Base-by-base conservation (phyloP, 2,888 invertebrate species). In the Chrysolina haemoptera region DNA sequence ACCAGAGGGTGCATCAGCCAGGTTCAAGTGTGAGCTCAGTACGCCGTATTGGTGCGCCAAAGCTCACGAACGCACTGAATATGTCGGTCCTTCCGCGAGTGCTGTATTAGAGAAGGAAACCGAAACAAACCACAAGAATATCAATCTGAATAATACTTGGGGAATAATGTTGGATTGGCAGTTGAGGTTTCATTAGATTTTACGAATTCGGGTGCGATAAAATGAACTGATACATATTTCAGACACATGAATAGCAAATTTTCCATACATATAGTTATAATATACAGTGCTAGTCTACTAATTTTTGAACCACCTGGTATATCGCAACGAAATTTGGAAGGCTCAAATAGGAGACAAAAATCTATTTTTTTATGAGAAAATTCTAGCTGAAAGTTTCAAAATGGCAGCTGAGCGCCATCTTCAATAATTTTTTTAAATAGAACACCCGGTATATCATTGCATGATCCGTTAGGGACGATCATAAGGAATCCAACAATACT, bases 41-140 rank as follows among this genome's bases (percentile, higher is more conserved):
- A 89, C 88, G 89, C 89, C 90, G 79, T 79, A 78, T 90, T 89
- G 85, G 85, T 84, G 85, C 74, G 76, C 86, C 85, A 83, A 85
- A 86, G 85, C 86, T 86, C 90, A 85, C 83, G 82, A 84, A 84
- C 82, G 85, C 84, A 82, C 81, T 75, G 43, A 74, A 69, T 73
- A 76, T 62, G 67, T 77, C 92, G 92, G 91, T 85, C 93, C 93
- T 93, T 93, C 93, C 92, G 93, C 93, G 92, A 92, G 91, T 93
- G 93, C 93, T 93, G 93, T 93, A 93, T 91, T 90, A 91, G 93
- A 94, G 93, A 93, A 93, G 93, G 93, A 93, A 92, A 92, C 93
- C 90, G 91, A 90, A 90, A 67, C 86, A 87, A 87, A 88, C 87
- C 87, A 88, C 87, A 86, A 86, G 84, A 86, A 82, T 84, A 27